These are phyloP conservation scores for Hormaphis cornu DNA, from an alignment of 1,140 invertebrate species.

Conservation along the genomic window DNA sequence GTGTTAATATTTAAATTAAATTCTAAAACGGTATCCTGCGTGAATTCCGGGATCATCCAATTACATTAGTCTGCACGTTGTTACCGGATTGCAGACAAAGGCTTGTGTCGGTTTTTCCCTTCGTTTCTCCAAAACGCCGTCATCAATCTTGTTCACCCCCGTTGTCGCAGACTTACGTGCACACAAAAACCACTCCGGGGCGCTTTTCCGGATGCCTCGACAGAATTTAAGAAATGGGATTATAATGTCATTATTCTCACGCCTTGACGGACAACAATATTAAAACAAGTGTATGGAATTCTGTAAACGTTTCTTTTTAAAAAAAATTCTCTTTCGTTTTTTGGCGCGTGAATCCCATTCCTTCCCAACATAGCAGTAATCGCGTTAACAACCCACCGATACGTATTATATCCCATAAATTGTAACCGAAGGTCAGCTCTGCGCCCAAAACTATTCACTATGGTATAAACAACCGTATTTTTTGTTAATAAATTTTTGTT, in stretches of 20 bases:
- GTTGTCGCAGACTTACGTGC: constrained; percentile 27
- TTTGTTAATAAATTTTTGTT: no score
- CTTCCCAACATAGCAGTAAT: background rate
- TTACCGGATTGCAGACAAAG: constrained; percentile 23
- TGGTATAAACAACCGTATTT: no score
- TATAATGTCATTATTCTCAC: constrained; percentile 32
- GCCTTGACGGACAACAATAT: constrained; percentile 25
- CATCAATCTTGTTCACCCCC: constrained; percentile 29
- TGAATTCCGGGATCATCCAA: constrained; percentile 28
- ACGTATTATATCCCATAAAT: no score
- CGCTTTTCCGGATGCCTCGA: constrained; percentile 25
- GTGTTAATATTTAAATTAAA: constrained; percentile 32
- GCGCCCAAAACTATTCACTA: no score
- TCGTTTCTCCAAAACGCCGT: constrained; percentile 26
- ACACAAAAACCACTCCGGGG: constrained; percentile 24
- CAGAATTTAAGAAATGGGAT: constrained; percentile 31
- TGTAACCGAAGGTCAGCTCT: no score
- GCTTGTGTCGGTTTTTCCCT: constrained; percentile 22
- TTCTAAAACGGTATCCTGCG: background rate
- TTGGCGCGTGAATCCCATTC: no score
- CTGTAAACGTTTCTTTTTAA: constrained; percentile 1
- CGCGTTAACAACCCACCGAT: background rate
- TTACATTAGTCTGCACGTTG: constrained; percentile 25
- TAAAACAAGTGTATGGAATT: constrained; percentile 29
- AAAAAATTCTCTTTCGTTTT: background rate